Base-by-base conservation (phyloP, 2,113 vertebrate genomes). In the Mesocricetus auratus region DNA sequence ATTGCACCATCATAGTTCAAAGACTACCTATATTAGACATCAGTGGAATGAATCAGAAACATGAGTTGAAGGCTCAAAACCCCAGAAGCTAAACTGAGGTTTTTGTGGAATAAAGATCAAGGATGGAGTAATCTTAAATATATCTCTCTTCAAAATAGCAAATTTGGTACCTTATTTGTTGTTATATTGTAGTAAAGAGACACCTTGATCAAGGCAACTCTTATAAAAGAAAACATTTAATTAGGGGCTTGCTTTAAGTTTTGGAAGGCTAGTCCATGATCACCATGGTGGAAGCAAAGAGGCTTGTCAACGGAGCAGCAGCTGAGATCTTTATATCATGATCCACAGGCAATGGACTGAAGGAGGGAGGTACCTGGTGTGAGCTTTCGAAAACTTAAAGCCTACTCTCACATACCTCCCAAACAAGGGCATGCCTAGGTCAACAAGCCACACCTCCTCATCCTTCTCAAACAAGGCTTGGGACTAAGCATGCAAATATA, bases 21-120 rank as follows among this genome's bases (percentile, higher is more conserved):
- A 82, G 19, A 69, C 50, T n/a, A 56, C 36, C 33, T 36, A 53
- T 78, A 31, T 1, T 33, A 78, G 31, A 56, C 5, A 8, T 33
- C 50, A n/a, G 36, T n/a, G 77, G 21, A 13, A 81, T 24, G 19
- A 81, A 58, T 36, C 50, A 0, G 10, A 58, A 81, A 81, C 78
- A n/a, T 56, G 53, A 58, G 21, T 9, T 6, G 8, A 50, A 21
- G 17, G 31, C 47, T 21, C 33, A 58, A 58, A 56, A 56, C 2
- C 21, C 77, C 50, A 36, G 2, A 58, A n/a, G 24, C 19, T 11
- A 24, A 81, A 81, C 53, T n/a, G 12, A 24, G 21, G 33, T 62
- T 81, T 69, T 87, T 53, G 90, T 12, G 68, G 45, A 47, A 66
- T 64, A 93, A 94, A 86, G 17, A 77, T 21, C 79, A n/a, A 91